Evolutionary conservation across 2,797 vertebrate species (phyloP).

Genomic region (Taenioides sp.): DNA sequence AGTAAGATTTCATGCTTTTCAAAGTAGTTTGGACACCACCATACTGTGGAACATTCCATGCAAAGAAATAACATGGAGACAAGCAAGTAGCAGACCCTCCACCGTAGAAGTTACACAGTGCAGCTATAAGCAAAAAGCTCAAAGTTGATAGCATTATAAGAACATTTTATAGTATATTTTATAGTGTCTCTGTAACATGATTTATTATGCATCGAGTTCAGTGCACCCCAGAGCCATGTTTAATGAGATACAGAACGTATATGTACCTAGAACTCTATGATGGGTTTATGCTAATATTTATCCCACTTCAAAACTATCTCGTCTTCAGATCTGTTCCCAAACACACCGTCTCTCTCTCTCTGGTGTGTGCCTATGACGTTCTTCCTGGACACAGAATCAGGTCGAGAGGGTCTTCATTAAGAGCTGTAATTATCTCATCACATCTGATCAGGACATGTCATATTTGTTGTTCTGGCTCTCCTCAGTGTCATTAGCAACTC

Average conservation of each 20-base stretch:
- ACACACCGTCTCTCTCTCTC: not conserved
- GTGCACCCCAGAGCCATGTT: not conserved
- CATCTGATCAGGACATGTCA: constrained; percentile 38
- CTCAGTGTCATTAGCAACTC: constrained; percentile 36
- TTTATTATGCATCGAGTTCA: not conserved
- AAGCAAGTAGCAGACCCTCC: no score
- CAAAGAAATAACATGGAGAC: no score
- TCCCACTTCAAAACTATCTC: constrained; percentile 19
- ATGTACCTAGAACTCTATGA: not conserved
- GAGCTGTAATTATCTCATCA: constrained; percentile 62
- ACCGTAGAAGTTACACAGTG: no score
- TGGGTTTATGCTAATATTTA: constrained; percentile 11
- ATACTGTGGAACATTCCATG: no score
- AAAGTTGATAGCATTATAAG: not conserved
- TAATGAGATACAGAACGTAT: not conserved
- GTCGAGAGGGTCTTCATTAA: constrained; percentile 58
- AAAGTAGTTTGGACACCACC: no score
- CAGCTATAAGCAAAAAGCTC: no score
- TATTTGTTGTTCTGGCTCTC: constrained; percentile 52
- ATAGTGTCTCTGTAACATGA: not conserved
- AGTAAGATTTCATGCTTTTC: no score
- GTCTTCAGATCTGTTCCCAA: constrained; percentile 20
- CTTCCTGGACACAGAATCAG: constrained; percentile 51
- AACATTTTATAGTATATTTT: not conserved
- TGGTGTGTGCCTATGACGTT: constrained; percentile 21